A percentile compares a stretch with the other conserved stretches of the same genome.
Evolutionary conservation across 2,888 invertebrate genomes (phyloP).

Genomic region (Blastobasis adustella): DNA sequence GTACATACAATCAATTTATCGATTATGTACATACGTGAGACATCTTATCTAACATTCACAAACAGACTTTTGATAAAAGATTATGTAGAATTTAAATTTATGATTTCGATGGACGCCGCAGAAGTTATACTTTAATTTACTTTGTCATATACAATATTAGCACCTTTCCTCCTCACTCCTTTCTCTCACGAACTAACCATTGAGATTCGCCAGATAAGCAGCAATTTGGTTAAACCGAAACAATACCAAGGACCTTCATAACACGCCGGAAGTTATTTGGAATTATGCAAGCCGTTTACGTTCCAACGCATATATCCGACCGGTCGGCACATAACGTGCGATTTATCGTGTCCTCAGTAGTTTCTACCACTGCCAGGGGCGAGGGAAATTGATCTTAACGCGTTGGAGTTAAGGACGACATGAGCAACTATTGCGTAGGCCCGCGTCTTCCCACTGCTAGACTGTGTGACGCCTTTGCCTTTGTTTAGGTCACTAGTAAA

Average conservation of each 20-base stretch:
- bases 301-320: constrained; percentile 44
- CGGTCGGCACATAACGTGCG: constrained; percentile 33
- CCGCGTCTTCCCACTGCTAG: constrained; percentile 23
- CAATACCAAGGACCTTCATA: not conserved
- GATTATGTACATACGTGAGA: too few relatives aligned
- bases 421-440: not conserved
- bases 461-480: constrained; percentile 31
- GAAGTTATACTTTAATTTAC: too few relatives aligned
- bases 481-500: constrained; percentile 12
- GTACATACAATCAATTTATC: too few relatives aligned
- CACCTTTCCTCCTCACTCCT: too few relatives aligned
- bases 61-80: too few relatives aligned
- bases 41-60: too few relatives aligned
- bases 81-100: too few relatives aligned
- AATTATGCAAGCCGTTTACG: constrained; percentile 40
- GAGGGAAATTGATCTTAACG: not conserved
- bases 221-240: not conserved
- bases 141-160: not conserved
- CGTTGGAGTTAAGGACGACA: not conserved
- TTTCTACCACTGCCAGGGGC: constrained; percentile 4
- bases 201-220: not conserved
- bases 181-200: too few relatives aligned
- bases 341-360: constrained; percentile 32
- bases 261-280: constrained; percentile 12
- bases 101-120: too few relatives aligned